phyloP scores from a whole-genome alignment of 2,797 vertebrate species.

The Staurois parvus region DNA sequence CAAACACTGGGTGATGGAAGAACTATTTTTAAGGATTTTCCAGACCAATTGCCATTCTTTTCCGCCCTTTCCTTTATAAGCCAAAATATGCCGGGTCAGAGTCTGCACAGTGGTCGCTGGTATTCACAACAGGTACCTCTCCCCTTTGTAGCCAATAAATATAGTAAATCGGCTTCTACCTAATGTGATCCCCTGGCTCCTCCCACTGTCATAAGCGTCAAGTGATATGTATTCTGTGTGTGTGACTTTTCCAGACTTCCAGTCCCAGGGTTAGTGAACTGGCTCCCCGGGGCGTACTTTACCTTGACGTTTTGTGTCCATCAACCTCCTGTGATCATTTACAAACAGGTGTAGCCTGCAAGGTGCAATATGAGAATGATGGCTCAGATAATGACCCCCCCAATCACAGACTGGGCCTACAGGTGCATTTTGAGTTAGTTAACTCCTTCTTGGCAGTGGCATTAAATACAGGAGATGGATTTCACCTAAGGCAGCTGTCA shows the following conservation, averaged over 20 bases:
- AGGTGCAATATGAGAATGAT: conserved; percentile 25
- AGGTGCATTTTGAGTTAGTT: not conserved
- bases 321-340: conserved; percentile 18
- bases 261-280: not conserved
- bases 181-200: not conserved
- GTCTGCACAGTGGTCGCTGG: too few species aligned
- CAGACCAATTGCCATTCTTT: too few species aligned
- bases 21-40: too few species aligned
- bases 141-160: not conserved
- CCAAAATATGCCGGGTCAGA: too few species aligned
- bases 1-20: too few species aligned
- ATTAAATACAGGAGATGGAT: too few species aligned
- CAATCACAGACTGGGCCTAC: not conserved
- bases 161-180: not conserved
- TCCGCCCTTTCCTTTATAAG: too few species aligned
- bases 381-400: not conserved
- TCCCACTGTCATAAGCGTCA: not conserved
- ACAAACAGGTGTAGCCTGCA: conserved; percentile 35
- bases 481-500: not conserved
- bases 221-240: not conserved
- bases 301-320: conserved; percentile 11
- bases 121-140: not conserved
- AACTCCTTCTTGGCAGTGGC: not conserved
- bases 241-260: conserved; percentile 7
- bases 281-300: not conserved